Conservation (phyloP, 2,797 vertebrate species). For the Acanthurus lineatus region DNA sequence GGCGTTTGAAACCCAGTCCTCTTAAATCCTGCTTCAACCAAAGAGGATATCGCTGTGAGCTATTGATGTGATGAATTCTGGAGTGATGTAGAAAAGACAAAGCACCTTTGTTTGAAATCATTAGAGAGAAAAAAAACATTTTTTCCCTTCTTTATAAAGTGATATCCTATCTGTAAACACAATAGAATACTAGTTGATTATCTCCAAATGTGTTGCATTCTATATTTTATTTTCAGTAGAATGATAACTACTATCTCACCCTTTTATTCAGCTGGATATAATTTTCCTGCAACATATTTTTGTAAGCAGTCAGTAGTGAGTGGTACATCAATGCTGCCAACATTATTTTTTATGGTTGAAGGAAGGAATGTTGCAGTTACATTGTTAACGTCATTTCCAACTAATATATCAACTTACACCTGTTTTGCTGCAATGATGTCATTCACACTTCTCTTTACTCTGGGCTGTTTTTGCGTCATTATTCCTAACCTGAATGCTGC, state of each 20-base stretch:
- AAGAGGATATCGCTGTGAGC: slow-evolving; percentile 64
- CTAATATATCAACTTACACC: background rate
- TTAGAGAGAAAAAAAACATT: background rate
- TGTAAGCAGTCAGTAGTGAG: background rate
- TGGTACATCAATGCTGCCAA: background rate
- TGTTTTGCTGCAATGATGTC: background rate
- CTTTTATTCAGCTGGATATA: background rate
- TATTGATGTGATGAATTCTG: slow-evolving; percentile 67
- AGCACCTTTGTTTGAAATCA: slow-evolving; percentile 50
- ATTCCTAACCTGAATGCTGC: background rate
- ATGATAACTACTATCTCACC: background rate
- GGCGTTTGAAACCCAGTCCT: slow-evolving; percentile 62
- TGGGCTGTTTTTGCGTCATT: background rate
- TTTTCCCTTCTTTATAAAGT: background rate
- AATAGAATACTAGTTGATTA: background rate
- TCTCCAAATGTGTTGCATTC: background rate
- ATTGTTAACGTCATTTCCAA: background rate
- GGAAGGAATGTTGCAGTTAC: background rate
- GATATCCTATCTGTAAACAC: background rate
- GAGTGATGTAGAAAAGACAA: slow-evolving; percentile 54
- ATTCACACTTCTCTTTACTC: background rate
- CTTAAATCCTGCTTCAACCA: slow-evolving; percentile 68
- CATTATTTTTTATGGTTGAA: background rate
- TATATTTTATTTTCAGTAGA: background rate
- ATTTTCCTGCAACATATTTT: background rate